Base-by-base conservation (phyloP, 1,140 invertebrate genomes). In the Antheraea mylitta region DNA sequence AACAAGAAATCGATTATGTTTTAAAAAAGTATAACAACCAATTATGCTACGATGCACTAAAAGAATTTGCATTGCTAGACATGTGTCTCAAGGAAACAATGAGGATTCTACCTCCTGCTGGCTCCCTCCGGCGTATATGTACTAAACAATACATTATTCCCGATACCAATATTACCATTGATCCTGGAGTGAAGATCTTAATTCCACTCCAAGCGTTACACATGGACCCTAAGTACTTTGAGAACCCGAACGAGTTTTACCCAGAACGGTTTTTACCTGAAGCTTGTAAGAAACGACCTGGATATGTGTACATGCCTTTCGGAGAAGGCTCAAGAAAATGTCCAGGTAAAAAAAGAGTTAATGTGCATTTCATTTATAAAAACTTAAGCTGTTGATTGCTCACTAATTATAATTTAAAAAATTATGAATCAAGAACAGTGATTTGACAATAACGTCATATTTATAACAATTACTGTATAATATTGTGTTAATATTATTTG, bases 271-370 rank as follows among this genome's bases (percentile, higher is more conserved):
- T 95, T 60, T 84, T 88, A 0, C 91, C 94, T 64, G 81, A 85
- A 37, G 60, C 22, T 8, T 45, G 83, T 0, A 77, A 81, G 18
- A 70, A 76, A 2, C 83, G 94, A 30, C 93, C 92, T 72, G 89
- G 78, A 0, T 94, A 89, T 75, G 64, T 89, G 0, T 95, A 93
- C 79, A 76, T 96, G 38, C 94, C 96, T 0, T 96, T 96, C 78
- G 95, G 95, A 0, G 94, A 95, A 70, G 95, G 95, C 18, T 94
- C 94, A 0, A 86, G 95, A 18, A 94, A 93, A 73, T 96, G 95
- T 78, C 95, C 96, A 69, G 95, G 95, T 92, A 69, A 75, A 73
- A 42, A 30, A 1, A 30, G 22, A 30, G 22, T 30, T 30, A 30
- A 30, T 30, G 4, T 4, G 1, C 22, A 30, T 4, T 30, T 30